Evolutionary conservation across 1,140 invertebrate species (phyloP).

Genomic region (Zophobas atratus): DNA sequence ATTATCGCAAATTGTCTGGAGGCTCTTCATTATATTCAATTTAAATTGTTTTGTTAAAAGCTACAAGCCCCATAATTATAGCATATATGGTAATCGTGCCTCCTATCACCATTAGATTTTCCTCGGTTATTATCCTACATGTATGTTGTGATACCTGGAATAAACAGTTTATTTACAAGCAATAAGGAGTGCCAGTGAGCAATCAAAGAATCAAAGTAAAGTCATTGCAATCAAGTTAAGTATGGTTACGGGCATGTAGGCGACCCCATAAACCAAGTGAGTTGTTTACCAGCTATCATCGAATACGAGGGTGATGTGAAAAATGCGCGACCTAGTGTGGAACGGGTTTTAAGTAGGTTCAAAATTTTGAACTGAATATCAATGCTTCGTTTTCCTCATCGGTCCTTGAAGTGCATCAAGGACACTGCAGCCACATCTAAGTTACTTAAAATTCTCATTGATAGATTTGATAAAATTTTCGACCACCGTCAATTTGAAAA

Average conservation of each 20-base stretch:
- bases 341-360: too few species aligned
- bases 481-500: too few species aligned
- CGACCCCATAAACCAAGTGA: conserved; percentile 12
- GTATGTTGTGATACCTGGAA: conserved; percentile 29
- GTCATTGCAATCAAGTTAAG: conserved; percentile 27
- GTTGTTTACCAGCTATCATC: conserved; percentile 20
- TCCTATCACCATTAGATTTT: neutral
- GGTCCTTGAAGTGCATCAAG: too few species aligned
- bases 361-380: too few species aligned
- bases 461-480: too few species aligned
- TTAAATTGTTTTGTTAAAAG: conserved; percentile 29
- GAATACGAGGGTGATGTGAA: neutral
- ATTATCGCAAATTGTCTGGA: conserved; percentile 14
- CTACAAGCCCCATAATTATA: conserved; percentile 11
- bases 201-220: conserved; percentile 12
- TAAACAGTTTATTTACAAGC: conserved; percentile 38
- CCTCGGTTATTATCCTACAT: conserved; percentile 19
- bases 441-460: too few species aligned
- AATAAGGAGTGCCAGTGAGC: conserved; percentile 25
- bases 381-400: too few species aligned
- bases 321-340: too few species aligned
- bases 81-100: conserved; percentile 17
- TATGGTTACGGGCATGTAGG: conserved; percentile 5
- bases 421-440: too few species aligned
- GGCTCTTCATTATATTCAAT: conserved; percentile 13